Evolutionary conservation across 2,113 vertebrate species (phyloP).

Genomic region (Cromileptes altivelis): DNA sequence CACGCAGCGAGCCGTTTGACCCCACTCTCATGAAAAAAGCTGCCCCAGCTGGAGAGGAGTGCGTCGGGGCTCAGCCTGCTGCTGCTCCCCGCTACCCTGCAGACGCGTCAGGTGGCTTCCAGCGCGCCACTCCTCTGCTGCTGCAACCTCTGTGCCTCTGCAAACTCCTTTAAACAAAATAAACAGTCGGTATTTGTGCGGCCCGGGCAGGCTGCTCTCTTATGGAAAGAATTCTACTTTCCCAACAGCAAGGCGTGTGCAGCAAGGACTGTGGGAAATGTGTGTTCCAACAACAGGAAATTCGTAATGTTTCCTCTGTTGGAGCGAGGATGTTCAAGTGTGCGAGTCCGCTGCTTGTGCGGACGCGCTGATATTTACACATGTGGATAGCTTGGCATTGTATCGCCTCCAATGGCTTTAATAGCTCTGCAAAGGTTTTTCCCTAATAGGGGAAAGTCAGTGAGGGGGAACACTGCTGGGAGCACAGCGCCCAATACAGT

Average conservation of each 20-base stretch:
- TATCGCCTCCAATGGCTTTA: neutral
- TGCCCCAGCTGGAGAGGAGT: constrained; percentile 29
- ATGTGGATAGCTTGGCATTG: neutral
- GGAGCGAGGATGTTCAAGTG: constrained; percentile 34
- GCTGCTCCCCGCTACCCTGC: constrained; percentile 17
- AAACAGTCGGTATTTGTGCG: constrained; percentile 43
- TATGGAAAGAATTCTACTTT: constrained; percentile 58
- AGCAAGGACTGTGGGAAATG: constrained; percentile 45
- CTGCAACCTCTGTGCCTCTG: constrained; percentile 2
- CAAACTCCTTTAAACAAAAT: constrained; percentile 53
- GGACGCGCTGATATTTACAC: constrained; percentile 14
- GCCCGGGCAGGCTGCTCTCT: constrained; percentile 1
- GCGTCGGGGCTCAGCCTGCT: neutral
- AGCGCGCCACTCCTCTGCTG: constrained; percentile 38
- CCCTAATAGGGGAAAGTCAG: constrained; percentile 65
- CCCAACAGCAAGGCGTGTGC: constrained; percentile 35
- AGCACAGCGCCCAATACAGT: neutral
- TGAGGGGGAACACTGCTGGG: constrained; percentile 1
- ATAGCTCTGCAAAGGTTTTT: neutral
- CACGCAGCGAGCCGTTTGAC: constrained; percentile 43
- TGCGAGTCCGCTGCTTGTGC: neutral
- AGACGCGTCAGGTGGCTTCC: constrained; percentile 67
- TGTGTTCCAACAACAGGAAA: constrained; percentile 76
- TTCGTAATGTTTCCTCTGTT: constrained; percentile 69
- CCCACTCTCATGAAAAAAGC: constrained; percentile 36